Evolutionary conservation across 1,140 invertebrate genomes (phyloP).

Genomic region (Atta colombica): DNA sequence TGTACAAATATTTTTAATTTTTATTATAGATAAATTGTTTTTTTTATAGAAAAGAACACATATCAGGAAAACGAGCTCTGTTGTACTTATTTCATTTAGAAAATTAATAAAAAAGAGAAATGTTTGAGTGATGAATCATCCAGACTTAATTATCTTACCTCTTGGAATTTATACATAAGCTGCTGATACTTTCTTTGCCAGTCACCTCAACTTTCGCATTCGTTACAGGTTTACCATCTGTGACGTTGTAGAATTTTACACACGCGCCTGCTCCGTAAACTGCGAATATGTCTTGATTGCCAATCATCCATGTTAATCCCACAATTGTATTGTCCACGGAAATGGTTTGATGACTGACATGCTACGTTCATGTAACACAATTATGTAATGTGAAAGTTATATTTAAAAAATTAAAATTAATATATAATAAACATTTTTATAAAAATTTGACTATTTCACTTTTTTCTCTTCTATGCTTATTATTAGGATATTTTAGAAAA

Average conservation of each 20-base stretch:
- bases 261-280: slow-evolving; percentile 80
- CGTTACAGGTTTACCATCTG: slow-evolving; percentile 71
- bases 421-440: slow-evolving; percentile 2
- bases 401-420: slow-evolving; percentile 9
- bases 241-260: slow-evolving; percentile 81
- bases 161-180: slow-evolving; percentile 82
- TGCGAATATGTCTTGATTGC: slow-evolving; percentile 80
- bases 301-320: slow-evolving; percentile 81
- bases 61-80: background rate
- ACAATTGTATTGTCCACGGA: slow-evolving; percentile 80
- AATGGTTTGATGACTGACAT: slow-evolving; percentile 76
- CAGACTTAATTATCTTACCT: slow-evolving; percentile 72
- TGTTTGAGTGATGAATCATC: slow-evolving; percentile 13
- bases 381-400: slow-evolving; percentile 6
- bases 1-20: background rate
- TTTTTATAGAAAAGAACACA: background rate
- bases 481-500: background rate
- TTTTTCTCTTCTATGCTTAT: background rate
- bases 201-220: slow-evolving; percentile 79
- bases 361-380: slow-evolving; percentile 68
- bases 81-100: background rate
- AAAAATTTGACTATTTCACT: slow-evolving; percentile 2
- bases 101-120: slow-evolving; percentile 22
- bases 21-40: background rate
- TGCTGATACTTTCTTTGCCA: slow-evolving; percentile 79